Conservation (phyloP, 1,140 invertebrate species). For the Papilio helenus region DNA sequence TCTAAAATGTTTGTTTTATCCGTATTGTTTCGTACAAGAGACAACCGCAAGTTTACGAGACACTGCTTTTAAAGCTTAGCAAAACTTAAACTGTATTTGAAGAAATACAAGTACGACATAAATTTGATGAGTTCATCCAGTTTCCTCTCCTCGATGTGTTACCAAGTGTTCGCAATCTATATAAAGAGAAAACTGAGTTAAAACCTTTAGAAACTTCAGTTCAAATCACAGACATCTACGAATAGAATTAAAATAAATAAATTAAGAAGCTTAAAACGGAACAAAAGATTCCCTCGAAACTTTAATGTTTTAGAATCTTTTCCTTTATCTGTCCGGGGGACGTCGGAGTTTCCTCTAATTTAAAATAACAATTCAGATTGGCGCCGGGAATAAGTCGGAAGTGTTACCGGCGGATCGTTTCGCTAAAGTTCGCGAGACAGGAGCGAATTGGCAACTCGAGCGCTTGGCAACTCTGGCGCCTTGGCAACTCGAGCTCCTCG, state of each 20-base stretch:
- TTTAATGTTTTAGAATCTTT: conserved; percentile 6
- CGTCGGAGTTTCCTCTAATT: conserved; percentile 28
- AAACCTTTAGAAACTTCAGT: not conserved
- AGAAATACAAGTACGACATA: not conserved
- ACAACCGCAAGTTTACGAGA: not conserved
- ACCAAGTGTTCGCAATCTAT: no score
- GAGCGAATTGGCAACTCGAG: not conserved
- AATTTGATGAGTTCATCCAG: not conserved
- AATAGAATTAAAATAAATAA: conserved; percentile 13
- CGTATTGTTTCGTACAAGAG: conserved; percentile 32
- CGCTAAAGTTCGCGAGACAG: conserved; percentile 32
- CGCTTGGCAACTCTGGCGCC: no score
- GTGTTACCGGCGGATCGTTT: conserved; percentile 24
- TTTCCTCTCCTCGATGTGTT: not conserved
- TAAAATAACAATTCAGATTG: conserved; percentile 30
- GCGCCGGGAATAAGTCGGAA: not conserved
- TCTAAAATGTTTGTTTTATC: no score
- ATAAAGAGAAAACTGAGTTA: no score
- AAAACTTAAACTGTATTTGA: not conserved
- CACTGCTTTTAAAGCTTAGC: not conserved
- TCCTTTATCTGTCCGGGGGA: conserved; percentile 9
- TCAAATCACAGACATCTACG: not conserved
- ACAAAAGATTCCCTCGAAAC: conserved; percentile 6
- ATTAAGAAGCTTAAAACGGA: conserved; percentile 13
- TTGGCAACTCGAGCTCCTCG: conserved; percentile 13